Evolutionary conservation across 2,888 invertebrate genomes (phyloP).

Genomic region (Laothoe populi): DNA sequence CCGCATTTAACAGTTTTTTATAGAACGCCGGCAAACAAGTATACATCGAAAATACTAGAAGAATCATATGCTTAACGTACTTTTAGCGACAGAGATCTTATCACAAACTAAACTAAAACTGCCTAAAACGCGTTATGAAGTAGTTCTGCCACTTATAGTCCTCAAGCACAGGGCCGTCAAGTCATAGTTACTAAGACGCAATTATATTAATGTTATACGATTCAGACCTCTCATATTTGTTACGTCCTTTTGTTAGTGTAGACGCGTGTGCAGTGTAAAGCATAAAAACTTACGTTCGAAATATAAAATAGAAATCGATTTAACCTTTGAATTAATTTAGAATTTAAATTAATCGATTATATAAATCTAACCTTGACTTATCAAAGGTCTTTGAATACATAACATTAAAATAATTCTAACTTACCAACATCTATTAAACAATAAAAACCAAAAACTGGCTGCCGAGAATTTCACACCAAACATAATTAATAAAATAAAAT

Average conservation of each 20-base stretch:
- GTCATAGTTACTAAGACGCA: background rate
- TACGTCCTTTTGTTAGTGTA: slow-evolving; percentile 8
- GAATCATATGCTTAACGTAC: too few relatives aligned
- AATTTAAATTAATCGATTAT: slow-evolving; percentile 7
- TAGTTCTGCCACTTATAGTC: too few relatives aligned
- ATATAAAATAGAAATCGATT: background rate
- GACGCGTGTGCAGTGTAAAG: slow-evolving; percentile 9
- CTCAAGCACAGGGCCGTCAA: too few relatives aligned
- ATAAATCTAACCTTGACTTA: background rate
- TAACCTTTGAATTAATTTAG: background rate
- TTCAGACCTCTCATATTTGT: slow-evolving; percentile 1
- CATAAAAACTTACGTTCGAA: background rate
- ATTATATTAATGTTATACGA: background rate
- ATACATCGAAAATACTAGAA: too few relatives aligned
- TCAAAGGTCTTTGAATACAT: background rate
- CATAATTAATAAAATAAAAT: background rate
- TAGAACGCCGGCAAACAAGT: too few relatives aligned
- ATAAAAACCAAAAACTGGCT: too few relatives aligned
- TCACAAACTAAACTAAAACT: too few relatives aligned
- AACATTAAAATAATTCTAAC: background rate
- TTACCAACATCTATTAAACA: background rate
- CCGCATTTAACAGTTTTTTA: too few relatives aligned
- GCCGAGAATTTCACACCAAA: too few relatives aligned
- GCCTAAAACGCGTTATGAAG: too few relatives aligned
- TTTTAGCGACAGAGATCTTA: too few relatives aligned